Evolutionary conservation across 2,797 vertebrate genomes (phyloP).

Genomic region (Trichosurus vulpecula): DNA sequence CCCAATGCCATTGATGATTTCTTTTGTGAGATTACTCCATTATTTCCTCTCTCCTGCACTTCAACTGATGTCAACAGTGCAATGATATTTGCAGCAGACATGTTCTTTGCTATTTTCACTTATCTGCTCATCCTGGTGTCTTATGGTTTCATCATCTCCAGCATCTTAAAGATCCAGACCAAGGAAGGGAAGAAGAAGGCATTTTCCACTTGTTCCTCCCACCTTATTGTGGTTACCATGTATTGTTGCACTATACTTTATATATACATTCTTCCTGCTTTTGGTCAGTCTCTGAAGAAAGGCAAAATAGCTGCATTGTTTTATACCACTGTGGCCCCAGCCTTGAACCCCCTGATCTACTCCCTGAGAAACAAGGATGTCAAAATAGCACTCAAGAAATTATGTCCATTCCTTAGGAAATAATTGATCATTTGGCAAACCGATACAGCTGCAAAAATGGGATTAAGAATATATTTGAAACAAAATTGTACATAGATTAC

Average conservation of each 20-base stretch:
- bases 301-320: slow-evolving; percentile 70
- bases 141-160: slow-evolving; percentile 78
- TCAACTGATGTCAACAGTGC: slow-evolving; percentile 63
- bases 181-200: slow-evolving; percentile 77
- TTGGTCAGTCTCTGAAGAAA: slow-evolving; percentile 46
- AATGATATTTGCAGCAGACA: slow-evolving; percentile 68
- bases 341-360: slow-evolving; percentile 62
- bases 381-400: slow-evolving; percentile 46
- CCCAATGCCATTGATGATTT: slow-evolving; percentile 69
- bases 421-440: too few species aligned
- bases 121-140: slow-evolving; percentile 83
- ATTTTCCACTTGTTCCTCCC: slow-evolving; percentile 80
- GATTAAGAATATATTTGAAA: too few species aligned
- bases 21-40: slow-evolving; percentile 76
- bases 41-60: slow-evolving; percentile 69
- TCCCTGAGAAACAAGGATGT: slow-evolving; percentile 65
- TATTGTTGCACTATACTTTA: slow-evolving; percentile 63
- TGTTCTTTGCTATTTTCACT: slow-evolving; percentile 74
- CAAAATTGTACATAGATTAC: too few species aligned
- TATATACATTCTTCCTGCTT: slow-evolving; percentile 51
- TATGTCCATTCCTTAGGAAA: too few species aligned
- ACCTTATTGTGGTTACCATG: slow-evolving; percentile 66
- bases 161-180: slow-evolving; percentile 76
- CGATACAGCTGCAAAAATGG: too few species aligned
- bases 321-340: slow-evolving; percentile 68